Base-by-base conservation (phyloP, 1,140 invertebrate genomes). In the Stegodyphus dumicola region DNA sequence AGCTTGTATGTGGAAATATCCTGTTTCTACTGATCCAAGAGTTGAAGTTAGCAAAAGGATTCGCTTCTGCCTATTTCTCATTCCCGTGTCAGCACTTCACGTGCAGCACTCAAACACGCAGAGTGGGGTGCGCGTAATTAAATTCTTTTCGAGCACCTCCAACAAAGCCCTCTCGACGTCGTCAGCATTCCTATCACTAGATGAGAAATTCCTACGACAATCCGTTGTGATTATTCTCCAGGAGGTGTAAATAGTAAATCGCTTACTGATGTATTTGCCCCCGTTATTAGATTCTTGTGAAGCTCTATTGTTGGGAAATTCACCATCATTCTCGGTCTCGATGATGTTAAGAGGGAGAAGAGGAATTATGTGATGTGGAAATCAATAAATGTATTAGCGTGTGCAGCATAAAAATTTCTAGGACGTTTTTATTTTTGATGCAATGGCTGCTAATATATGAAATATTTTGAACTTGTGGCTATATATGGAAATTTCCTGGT, bases 131-230 rank as follows among this genome's bases (percentile, higher is more conserved):
- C 33, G 15, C 60, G 75, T 77, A 77, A 77, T 77, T 77, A 77
- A 77, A 77, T 77, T 77, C 75, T 60, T 77, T 66, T 52, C 75
- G 6, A 17, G 18, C 75, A 51, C 75, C 48, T 77, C 49, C 75
- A 6, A 77, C 48, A 77, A 77, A 77, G 65, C 18, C 56, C 75
- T n/a, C 75, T 77, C 75, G 60, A 77, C 75, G 60, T 52, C 17
- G 56, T 66, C 60, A 49, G 75, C 52, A 77, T 77, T 77, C 60
- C 75, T 49, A 52, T 51, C 60, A 13, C 18, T 7, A 6, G 52
- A 77, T 49, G 56, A 15, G 60, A 77, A 33, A 77, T 77, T 77
- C 75, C 60, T 65, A 53, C 49, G 15, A 67, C 7, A 67, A 67
- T 67, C 56, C 56, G 73, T 33, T 33, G 33, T 33, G 33, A 33